phyloP scores from a whole-genome alignment of 2,888 invertebrate species.

The Flabesymbios commensalis region DNA sequence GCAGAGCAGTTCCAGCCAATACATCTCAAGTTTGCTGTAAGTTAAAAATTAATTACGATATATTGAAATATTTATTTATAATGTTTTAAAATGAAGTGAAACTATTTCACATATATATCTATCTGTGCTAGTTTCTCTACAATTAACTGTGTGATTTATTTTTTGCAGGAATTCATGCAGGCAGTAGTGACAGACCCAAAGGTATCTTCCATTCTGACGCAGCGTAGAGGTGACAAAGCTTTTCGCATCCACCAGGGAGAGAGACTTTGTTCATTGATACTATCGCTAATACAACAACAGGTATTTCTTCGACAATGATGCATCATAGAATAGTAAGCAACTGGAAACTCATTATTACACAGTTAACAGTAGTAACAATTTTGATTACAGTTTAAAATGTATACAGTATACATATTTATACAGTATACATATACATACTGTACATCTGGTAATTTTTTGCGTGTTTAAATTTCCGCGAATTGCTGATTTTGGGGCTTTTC shows the following conservation, averaged over 20 bases:
- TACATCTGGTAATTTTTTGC: no score
- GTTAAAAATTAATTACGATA: not conserved
- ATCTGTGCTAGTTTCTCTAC: not conserved
- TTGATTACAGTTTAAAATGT: no score
- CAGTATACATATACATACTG: no score
- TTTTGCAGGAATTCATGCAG: slow-evolving; percentile 53
- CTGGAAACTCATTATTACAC: no score
- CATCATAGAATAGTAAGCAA: no score
- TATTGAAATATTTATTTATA: no score
- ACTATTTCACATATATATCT: not conserved
- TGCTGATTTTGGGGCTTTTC: no score
- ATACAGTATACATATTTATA: no score
- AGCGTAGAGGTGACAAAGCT: slow-evolving; percentile 52
- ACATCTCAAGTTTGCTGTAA: slow-evolving; percentile 53
- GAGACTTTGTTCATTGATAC: slow-evolving; percentile 45
- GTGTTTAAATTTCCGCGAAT: no score
- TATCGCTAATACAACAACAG: slow-evolving; percentile 45
- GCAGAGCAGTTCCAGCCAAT: slow-evolving; percentile 49
- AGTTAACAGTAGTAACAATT: no score
- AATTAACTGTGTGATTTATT: not conserved
- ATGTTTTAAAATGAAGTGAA: no score
- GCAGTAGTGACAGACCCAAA: slow-evolving; percentile 53
- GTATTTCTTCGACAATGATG: no score
- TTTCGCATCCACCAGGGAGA: slow-evolving; percentile 56
- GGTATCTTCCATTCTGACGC: slow-evolving; percentile 51